phyloP scores from a whole-genome alignment of 2,888 invertebrate species.

The Agonopterix subpropinquella region DNA sequence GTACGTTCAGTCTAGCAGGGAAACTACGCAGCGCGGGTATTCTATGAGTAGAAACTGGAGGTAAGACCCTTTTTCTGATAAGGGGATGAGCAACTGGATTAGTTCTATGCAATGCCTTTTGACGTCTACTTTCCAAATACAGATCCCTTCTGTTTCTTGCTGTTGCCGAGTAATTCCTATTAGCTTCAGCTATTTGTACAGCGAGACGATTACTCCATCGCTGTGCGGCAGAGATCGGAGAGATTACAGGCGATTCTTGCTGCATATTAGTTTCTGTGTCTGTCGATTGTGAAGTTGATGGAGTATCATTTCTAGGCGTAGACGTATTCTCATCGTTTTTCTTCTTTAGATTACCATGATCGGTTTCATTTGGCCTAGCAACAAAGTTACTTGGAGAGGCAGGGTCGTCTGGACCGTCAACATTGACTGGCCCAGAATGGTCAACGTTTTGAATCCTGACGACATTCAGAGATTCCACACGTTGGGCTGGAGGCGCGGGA shows the following conservation, averaged over 20 bases:
- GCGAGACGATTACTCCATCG: slow-evolving; percentile 63
- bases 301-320: slow-evolving; percentile 7
- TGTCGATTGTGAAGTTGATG: slow-evolving; percentile 22
- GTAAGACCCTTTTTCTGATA: slow-evolving; percentile 41
- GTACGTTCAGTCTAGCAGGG: slow-evolving; percentile 28
- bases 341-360: slow-evolving; percentile 20
- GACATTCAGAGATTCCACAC: slow-evolving; percentile 49
- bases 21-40: slow-evolving; percentile 52
- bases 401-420: slow-evolving; percentile 53
- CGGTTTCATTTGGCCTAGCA: slow-evolving; percentile 13
- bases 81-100: slow-evolving; percentile 59
- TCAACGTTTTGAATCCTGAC: slow-evolving; percentile 60
- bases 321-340: slow-evolving; percentile 12
- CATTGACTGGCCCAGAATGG: slow-evolving; percentile 55
- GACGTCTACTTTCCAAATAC: slow-evolving; percentile 52
- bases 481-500: slow-evolving; percentile 32
- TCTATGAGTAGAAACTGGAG: slow-evolving; percentile 51
- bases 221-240: slow-evolving; percentile 23
- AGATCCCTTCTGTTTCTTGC: slow-evolving; percentile 55
- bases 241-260: slow-evolving; percentile 19
- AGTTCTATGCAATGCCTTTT: slow-evolving; percentile 59
- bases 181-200: slow-evolving; percentile 64
- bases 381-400: slow-evolving; percentile 22
- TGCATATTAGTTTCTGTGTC: slow-evolving; percentile 16
- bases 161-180: slow-evolving; percentile 58